Evolutionary conservation across 2,797 vertebrate species (phyloP).

Genomic region (Cirrhinus mrigala): DNA sequence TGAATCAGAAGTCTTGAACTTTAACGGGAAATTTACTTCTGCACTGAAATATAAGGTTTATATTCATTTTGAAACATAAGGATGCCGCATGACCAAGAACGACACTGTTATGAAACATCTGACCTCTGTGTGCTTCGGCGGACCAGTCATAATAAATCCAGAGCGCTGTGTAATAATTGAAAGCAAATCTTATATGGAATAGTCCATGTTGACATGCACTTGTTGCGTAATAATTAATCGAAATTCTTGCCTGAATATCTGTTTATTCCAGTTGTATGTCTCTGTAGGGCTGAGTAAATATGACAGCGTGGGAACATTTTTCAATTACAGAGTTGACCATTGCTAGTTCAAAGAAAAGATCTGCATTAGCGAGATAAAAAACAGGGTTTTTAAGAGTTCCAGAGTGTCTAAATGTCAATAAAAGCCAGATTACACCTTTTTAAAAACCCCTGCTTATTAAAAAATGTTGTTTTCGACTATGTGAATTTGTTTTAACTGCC

Average conservation of each 20-base stretch:
- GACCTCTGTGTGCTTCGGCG: too few species aligned
- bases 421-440: slow-evolving; percentile 11
- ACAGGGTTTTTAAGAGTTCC: slow-evolving; percentile 7
- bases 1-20: neutral
- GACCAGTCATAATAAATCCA: neutral
- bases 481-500: slow-evolving; percentile 27
- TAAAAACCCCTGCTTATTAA: slow-evolving; percentile 33
- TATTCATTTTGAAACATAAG: too few species aligned
- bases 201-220: neutral
- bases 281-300: slow-evolving; percentile 40
- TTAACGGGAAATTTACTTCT: neutral
- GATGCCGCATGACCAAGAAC: neutral
- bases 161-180: neutral
- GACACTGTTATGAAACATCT: neutral
- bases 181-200: neutral
- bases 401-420: slow-evolving; percentile 31
- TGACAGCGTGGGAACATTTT: slow-evolving; percentile 25
- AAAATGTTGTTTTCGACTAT: slow-evolving; percentile 3
- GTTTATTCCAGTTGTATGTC: slow-evolving; percentile 6
- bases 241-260: slow-evolving; percentile 24
- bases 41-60: neutral
- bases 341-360: neutral
- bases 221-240: slow-evolving; percentile 25
- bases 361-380: slow-evolving; percentile 31
- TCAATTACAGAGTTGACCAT: slow-evolving; percentile 23